Evolutionary conservation across 2,797 vertebrate genomes (phyloP), one percentile per base, ranked within the genome.

Genomic region (Anguilla anguilla): DNA sequence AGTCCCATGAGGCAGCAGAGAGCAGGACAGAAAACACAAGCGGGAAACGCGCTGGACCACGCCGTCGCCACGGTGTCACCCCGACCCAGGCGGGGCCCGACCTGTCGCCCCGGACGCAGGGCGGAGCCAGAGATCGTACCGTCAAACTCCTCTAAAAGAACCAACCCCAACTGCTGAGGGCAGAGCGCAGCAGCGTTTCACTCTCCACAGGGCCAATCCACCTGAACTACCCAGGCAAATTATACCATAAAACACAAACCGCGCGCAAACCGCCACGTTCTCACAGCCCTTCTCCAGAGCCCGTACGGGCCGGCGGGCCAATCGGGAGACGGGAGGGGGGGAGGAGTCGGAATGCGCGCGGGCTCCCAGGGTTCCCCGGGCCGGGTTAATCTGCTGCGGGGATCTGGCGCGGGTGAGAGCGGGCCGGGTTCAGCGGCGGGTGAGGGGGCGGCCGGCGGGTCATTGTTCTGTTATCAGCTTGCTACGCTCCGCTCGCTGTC

Each of bases 391-490:
- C 35, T 43, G 11, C 35, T 10, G 31, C 74, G 6, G 13, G 2
- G 2, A 19, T 35, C 74, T 22, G 35, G 15, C 35, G 13, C 74
- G 11, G 3, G 35, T 19, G 74, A 6, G 74, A 35, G 72, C 15
- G 13, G 69, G 7, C 69, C 69, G 28, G 69, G 87, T 86, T 88
- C 87, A 88, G 77, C 10, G 28, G 59, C 5, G 55, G 83, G 83
- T 88, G 84, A 88, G 31, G 69, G 53, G 69, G 53, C 39, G n/a
- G 72, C 25, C 13, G 57, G 67, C 84, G n/a, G 90, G 88, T 90
- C 87, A 91, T 89, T 90, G 89, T 90, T 91, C 86, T 89, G 89
- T 91, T 92, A 91, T 93, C 92, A 92, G 90, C 69, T 72, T 87
- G 86, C 77, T 85, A 43, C 53, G 84, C 89, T 88, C 86, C 11